Base-by-base conservation (phyloP, 2,888 invertebrate species). In the Ypsolopha scabrella region DNA sequence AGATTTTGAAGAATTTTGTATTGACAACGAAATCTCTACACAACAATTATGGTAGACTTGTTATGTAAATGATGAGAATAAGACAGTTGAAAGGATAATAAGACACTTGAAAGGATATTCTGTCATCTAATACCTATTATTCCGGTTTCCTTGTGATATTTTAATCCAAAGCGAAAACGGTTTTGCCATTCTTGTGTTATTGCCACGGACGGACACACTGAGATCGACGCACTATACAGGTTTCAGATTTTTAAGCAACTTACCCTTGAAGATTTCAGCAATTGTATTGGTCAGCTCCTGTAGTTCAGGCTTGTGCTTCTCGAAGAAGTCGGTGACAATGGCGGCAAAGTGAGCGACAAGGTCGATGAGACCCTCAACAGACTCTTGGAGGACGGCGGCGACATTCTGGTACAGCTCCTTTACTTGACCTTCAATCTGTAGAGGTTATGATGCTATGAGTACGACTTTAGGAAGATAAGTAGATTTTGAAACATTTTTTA, bases 271-370 rank as follows among this genome's bases (percentile, higher is more conserved):
- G 55, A 88, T 75, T 53, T 88, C 87, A 10, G 87, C 75, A 38
- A 90, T 59, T 0, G 81, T 72, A 51, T 87, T 82, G 45, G 88
- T 79, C 4, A 92, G 64, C 58, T 91, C 89, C 55, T 91, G 88
- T 1, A 93, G 74, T 60, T 92, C 92, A 10, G 88, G 88, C 70
- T 91, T 90, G 68, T 92, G 90, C 52, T 89, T 87, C 58, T 92
- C 91, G 51, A 90, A 70, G 66, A 92, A 77, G 60, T 88, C 85
- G 0, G 87, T 66, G 41, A 88, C 57, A 39, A 89, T 73, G 10
- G 89, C 89, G 2, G 89, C 59, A 56, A 88, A 79, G 53, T 87
- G 78, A 0, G 90, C 87, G 1, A 88, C 64, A 6, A 89, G 53
- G 48, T 87, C 80, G 38, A 86, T 61, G 0, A 78, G 57, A 0